These are phyloP conservation scores for Tor tambroides DNA, from an alignment of 2,113 vertebrate genomes.

Conservation along the genomic window DNA sequence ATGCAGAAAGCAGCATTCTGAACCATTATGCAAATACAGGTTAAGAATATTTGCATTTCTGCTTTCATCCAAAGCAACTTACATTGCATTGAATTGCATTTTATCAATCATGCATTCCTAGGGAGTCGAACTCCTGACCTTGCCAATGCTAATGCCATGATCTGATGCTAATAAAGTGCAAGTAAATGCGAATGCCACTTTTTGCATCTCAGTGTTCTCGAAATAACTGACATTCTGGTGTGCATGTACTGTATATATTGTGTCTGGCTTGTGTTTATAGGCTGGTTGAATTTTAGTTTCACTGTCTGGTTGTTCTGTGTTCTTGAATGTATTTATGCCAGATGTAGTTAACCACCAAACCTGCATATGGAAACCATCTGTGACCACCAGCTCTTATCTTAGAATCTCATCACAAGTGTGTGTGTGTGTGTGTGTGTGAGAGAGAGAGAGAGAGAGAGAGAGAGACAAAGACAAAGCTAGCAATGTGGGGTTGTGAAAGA, in stretches of 20 bases:
- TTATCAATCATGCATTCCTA: background rate
- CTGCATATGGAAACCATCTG: background rate
- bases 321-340: background rate
- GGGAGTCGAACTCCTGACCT: background rate
- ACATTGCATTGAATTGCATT: background rate
- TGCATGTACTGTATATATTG: background rate
- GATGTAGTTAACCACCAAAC: background rate
- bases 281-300: background rate
- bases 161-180: background rate
- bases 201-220: background rate
- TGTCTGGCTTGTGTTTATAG: background rate
- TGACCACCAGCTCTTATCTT: constrained; percentile 20
- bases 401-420: background rate
- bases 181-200: background rate
- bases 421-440: background rate
- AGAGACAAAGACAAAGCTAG: background rate
- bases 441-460: background rate
- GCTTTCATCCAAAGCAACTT: background rate
- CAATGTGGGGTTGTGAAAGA: background rate
- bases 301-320: background rate
- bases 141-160: background rate
- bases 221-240: background rate
- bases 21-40: background rate
- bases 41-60: background rate
- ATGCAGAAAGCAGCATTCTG: background rate